Conservation (phyloP, 2,113 vertebrate genomes). For the Nyctibius bracteatus region DNA sequence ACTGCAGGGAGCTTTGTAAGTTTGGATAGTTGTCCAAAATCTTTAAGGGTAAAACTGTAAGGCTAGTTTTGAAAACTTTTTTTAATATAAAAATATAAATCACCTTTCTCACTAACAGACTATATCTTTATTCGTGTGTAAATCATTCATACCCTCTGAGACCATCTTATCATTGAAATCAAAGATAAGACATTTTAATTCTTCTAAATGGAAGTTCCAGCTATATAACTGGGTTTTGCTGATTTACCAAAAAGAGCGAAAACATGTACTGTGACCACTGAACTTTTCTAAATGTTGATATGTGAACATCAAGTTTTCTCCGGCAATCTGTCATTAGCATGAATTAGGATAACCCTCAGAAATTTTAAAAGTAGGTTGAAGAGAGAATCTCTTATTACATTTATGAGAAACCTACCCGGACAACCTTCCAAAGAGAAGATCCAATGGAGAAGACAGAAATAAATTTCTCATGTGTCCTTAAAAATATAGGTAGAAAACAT, state of each 20-base stretch:
- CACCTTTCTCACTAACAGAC: not conserved
- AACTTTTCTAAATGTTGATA: not conserved
- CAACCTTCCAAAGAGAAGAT: not conserved
- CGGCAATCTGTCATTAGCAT: not conserved
- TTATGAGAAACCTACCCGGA: not conserved
- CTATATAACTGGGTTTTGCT: not conserved
- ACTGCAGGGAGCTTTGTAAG: not conserved
- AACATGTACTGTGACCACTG: not conserved
- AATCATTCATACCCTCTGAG: not conserved
- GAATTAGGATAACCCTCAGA: not conserved
- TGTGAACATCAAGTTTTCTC: not conserved
- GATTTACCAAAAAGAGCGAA: not conserved
- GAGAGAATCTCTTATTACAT: rapidly evolving
- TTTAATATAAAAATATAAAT: not conserved
- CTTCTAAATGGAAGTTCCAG: not conserved
- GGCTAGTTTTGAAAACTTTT: not conserved
- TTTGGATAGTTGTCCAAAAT: not conserved
- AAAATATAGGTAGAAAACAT: not conserved
- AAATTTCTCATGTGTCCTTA: not conserved
- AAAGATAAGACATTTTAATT: not conserved
- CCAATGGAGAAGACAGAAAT: not conserved
- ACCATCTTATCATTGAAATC: not conserved
- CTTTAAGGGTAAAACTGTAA: not conserved
- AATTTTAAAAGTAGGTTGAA: not conserved
- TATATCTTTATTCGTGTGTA: not conserved